Percentiles rank a stretch among this genome's conserved stretches.
Conservation (phyloP, 2,797 vertebrate species). For the Brachymystax lenok region DNA sequence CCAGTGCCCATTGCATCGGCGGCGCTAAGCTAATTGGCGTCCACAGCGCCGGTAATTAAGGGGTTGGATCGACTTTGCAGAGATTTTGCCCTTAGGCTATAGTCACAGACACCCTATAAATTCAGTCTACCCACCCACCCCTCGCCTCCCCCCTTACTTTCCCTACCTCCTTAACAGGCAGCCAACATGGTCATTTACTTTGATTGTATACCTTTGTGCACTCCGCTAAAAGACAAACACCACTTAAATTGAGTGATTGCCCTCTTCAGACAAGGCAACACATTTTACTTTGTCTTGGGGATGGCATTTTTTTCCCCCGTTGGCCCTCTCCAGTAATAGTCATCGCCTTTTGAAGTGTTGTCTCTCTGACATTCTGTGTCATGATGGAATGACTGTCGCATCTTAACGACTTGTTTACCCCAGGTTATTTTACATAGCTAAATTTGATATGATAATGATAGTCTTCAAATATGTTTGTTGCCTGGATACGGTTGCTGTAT, state of each 20-base stretch:
- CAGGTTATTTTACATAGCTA: not conserved
- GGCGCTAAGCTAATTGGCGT: conserved; percentile 50
- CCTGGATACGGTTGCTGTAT: conserved; percentile 10
- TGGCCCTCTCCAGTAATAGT: conserved; percentile 18
- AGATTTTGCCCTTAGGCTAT: conserved; percentile 33
- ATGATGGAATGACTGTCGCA: conserved; percentile 10
- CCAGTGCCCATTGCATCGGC: conserved; percentile 25
- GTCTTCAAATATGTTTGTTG: conserved; percentile 22
- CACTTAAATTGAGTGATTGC: conserved; percentile 48
- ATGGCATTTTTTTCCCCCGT: not conserved
- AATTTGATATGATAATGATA: conserved; percentile 8
- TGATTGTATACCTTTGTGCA: conserved; percentile 35
- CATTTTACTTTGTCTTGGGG: conserved; percentile 34
- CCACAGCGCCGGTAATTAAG: conserved; percentile 51
- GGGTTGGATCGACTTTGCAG: conserved; percentile 34
- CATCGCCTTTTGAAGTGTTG: conserved; percentile 5
- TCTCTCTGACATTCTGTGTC: not conserved
- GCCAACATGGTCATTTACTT: conserved; percentile 31
- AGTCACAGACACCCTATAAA: conserved; percentile 29
- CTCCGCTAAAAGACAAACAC: conserved; percentile 34
- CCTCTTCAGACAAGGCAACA: conserved; percentile 39
- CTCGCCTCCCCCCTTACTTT: conserved; percentile 13
- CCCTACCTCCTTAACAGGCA: conserved; percentile 33
- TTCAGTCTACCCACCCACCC: conserved; percentile 34
- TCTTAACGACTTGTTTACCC: not conserved